Conservation (phyloP, 1,140 invertebrate genomes). For the Cylas formicarius region DNA sequence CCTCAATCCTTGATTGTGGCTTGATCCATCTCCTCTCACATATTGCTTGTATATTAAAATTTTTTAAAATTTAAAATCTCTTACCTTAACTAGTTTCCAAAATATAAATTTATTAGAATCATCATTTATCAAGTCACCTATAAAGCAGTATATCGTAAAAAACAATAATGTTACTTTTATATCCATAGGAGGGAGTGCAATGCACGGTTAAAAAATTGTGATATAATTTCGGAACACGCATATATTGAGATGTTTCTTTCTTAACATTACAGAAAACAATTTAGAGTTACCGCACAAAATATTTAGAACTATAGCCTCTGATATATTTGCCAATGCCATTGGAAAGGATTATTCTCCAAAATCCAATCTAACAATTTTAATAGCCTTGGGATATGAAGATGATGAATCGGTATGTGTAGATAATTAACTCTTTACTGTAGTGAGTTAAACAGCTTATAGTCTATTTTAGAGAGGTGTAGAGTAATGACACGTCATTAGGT, state of each 20-base stretch:
- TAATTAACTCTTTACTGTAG: not conserved
- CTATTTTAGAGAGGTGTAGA: not conserved
- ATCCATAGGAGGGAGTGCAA: conserved; percentile 36
- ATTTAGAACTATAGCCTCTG: conserved; percentile 28
- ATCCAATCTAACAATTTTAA: conserved; percentile 33
- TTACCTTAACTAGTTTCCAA: too few relatives aligned
- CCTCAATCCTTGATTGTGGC: too few relatives aligned
- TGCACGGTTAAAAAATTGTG: conserved; percentile 30
- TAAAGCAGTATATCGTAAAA: too few relatives aligned
- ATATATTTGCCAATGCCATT: conserved; percentile 24
- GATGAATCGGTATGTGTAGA: conserved; percentile 26
- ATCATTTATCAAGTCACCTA: too few relatives aligned
- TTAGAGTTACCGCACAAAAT: conserved; percentile 32
- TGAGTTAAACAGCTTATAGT: not conserved
- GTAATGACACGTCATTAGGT: conserved; percentile 4
- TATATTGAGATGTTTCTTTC: conserved; percentile 38
- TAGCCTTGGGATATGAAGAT: conserved; percentile 29
- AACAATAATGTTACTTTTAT: too few relatives aligned
- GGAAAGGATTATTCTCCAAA: conserved; percentile 29
- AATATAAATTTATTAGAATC: too few relatives aligned
- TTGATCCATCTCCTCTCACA: too few relatives aligned
- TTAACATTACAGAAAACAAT: too few relatives aligned
- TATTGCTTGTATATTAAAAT: too few relatives aligned
- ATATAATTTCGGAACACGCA: conserved; percentile 34
- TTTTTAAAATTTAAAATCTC: too few relatives aligned